These are phyloP conservation scores for Rotaria magnacalcarata DNA, from an alignment of 2,888 invertebrate species.

Conservation along the genomic window DNA sequence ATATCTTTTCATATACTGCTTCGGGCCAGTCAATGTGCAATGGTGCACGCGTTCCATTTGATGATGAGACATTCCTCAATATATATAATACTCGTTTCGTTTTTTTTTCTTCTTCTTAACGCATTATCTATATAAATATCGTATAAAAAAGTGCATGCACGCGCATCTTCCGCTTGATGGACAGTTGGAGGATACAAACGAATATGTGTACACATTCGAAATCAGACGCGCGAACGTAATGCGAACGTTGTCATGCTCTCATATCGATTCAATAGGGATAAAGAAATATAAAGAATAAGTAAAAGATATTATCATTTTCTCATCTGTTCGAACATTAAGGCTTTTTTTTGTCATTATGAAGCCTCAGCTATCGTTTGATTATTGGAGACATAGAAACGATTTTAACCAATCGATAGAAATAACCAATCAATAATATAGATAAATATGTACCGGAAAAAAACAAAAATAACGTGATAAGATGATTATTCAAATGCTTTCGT, in stretches of 20 bases:
- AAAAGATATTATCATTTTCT: conserved; percentile 29
- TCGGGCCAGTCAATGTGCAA: not conserved
- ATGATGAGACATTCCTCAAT: conserved; percentile 26
- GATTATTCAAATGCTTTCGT: not conserved
- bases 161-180: conserved; percentile 29
- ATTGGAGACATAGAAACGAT: not conserved
- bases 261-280: conserved; percentile 6
- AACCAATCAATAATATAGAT: not conserved
- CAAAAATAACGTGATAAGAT: not conserved
- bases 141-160: not conserved
- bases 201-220: not conserved
- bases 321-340: conserved; percentile 12
- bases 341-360: not conserved
- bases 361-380: not conserved
- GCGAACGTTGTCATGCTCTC: conserved; percentile 5
- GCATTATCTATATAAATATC: conserved; percentile 22
- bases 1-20: not conserved
- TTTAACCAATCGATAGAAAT: not conserved
- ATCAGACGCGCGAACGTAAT: conserved; percentile 25
- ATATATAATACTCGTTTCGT: not conserved
- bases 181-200: conserved; percentile 27
- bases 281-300: not conserved
- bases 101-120: not conserved
- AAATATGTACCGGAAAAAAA: not conserved
- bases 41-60: conserved; percentile 18